These are phyloP conservation scores for Pristionchus japonicus DNA, from an alignment of 2,888 invertebrate genomes.

Conservation along the genomic window DNA sequence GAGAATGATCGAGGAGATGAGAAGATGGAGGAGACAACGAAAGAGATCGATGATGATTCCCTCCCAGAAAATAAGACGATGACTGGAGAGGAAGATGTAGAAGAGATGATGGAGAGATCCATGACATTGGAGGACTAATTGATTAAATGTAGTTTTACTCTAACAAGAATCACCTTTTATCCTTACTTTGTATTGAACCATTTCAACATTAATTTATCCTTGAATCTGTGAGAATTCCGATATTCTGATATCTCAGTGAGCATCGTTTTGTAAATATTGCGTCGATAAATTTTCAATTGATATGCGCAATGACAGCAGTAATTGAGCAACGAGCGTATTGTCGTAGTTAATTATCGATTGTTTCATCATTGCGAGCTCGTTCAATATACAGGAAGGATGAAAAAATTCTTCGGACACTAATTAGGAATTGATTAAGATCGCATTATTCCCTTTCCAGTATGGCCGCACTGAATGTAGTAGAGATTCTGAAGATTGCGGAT, in stretches of 20 bases:
- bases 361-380: too few species aligned
- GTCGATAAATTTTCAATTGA: not conserved
- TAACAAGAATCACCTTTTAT: not conserved
- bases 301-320: not conserved
- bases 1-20: not conserved
- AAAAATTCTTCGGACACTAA: not conserved
- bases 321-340: not conserved
- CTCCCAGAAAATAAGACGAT: not conserved
- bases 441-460: not conserved
- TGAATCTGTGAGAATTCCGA: not conserved
- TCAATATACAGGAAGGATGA: not conserved
- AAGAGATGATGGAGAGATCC: conserved; percentile 17
- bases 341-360: not conserved
- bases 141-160: not conserved
- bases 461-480: conserved; percentile 60
- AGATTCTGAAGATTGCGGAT: conserved; percentile 65
- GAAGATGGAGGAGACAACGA: not conserved
- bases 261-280: not conserved
- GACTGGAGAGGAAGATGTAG: not conserved
- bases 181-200: not conserved
- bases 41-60: not conserved
- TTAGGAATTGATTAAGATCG: not conserved
- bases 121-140: not conserved
- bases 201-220: not conserved
- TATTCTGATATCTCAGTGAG: not conserved